Conservation (phyloP, 92 coral and sea anemone species). For the Epizoanthus illoricatus region DNA sequence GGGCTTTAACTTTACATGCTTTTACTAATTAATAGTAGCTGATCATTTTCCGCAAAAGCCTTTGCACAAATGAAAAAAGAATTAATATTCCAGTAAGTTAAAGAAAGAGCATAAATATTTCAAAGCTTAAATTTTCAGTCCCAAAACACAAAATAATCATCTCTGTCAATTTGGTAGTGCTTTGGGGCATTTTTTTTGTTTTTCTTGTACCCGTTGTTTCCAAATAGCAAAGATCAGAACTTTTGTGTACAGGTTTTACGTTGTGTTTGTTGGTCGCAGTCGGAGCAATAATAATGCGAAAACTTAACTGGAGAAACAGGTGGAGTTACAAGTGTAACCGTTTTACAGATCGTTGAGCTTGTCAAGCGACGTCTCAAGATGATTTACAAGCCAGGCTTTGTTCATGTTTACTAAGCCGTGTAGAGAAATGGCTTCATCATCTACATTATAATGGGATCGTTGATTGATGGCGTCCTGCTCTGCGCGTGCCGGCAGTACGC, state of each 20-base stretch:
- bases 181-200: neutral
- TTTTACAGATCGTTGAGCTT: constrained; percentile 30
- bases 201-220: no score
- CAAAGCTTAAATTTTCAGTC: no score
- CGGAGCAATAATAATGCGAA: constrained; percentile 1
- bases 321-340: constrained; percentile 34
- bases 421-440: constrained; percentile 59
- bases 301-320: constrained; percentile 10
- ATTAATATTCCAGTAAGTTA: constrained; percentile 9
- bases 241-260: neutral
- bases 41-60: neutral
- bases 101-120: neutral
- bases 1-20: neutral
- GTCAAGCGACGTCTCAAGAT: constrained; percentile 8
- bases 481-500: constrained; percentile 88
- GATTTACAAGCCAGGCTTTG: constrained; percentile 31
- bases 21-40: neutral
- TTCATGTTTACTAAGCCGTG: constrained; percentile 50
- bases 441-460: constrained; percentile 68
- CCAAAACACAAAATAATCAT: no score
- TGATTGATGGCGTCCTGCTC: constrained; percentile 69
- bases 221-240: no score
- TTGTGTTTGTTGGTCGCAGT: neutral
- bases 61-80: neutral
- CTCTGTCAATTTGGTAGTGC: neutral